These are phyloP conservation scores for Patiria miniata DNA, from an alignment of 35 echinoderm and acorn worm genomes.

Conservation along the genomic window DNA sequence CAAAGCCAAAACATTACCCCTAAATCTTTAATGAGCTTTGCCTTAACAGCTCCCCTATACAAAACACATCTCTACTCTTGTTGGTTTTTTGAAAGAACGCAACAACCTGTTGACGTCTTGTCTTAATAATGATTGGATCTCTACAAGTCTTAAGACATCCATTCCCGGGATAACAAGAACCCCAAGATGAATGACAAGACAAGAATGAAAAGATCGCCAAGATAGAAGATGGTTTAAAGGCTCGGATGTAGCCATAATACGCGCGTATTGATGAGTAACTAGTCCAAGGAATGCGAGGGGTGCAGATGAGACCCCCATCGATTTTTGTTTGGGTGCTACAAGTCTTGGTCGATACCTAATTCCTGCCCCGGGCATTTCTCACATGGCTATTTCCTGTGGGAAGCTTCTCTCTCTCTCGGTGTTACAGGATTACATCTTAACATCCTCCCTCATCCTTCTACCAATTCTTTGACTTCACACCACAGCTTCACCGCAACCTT, in stretches of 20 bases:
- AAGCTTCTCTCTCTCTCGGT: not conserved
- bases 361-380: conserved; percentile 3
- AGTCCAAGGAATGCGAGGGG: not conserved
- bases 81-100: not conserved
- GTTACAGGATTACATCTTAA: not conserved
- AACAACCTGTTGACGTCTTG: not conserved
- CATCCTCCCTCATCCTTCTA: not conserved
- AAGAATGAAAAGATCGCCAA: not conserved
- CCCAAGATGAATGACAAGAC: not conserved
- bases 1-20: not conserved
- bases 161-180: not conserved
- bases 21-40: conserved; percentile 7
- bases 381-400: not conserved
- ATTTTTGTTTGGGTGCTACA: conserved; percentile 24
- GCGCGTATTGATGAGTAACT: not conserved
- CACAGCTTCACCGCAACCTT: too few species aligned
- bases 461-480: too few species aligned
- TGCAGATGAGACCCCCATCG: not conserved
- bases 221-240: not conserved
- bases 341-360: conserved; percentile 6
- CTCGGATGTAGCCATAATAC: not conserved
- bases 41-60: not conserved
- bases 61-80: not conserved
- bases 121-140: not conserved
- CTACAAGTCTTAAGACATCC: not conserved